A percentile compares a stretch with the other conserved stretches of the same genome.
phyloP scores from a whole-genome alignment of 2,888 invertebrate genomes.

The Gymnoscelis rufifasciata region DNA sequence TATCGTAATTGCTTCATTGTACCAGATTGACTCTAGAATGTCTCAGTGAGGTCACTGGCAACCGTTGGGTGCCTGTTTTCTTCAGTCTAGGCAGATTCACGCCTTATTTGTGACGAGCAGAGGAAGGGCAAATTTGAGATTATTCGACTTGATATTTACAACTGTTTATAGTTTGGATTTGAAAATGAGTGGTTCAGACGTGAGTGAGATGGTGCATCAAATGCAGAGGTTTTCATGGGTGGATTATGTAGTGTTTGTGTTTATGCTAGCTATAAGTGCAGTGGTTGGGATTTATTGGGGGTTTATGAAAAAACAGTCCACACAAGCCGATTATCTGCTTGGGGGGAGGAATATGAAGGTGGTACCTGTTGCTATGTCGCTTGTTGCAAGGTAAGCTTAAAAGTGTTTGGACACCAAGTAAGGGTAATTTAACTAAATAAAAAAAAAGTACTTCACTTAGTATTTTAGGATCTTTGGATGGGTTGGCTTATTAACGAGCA shows the following conservation, averaged over 20 bases:
- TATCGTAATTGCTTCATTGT: slow-evolving; percentile 79
- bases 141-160: too few relatives aligned
- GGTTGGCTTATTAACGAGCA: too few relatives aligned
- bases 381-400: slow-evolving; percentile 85
- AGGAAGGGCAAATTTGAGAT: too few relatives aligned
- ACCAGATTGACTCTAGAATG: slow-evolving; percentile 59
- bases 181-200: slow-evolving; percentile 55
- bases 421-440: too few relatives aligned
- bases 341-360: slow-evolving; percentile 90
- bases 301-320: slow-evolving; percentile 81
- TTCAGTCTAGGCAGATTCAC: background rate
- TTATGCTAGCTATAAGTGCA: slow-evolving; percentile 87
- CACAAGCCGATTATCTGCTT: slow-evolving; percentile 86
- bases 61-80: slow-evolving; percentile 43
- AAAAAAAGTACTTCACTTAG: too few relatives aligned
- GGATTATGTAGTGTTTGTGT: slow-evolving; percentile 88
- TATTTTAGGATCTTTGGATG: too few relatives aligned
- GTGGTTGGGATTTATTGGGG: slow-evolving; percentile 91
- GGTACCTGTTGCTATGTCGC: slow-evolving; percentile 89
- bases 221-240: slow-evolving; percentile 84
- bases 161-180: background rate
- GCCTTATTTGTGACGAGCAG: background rate
- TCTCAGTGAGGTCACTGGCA: slow-evolving; percentile 44
- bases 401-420: too few relatives aligned
- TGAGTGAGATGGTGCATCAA: slow-evolving; percentile 68